Evolutionary conservation across 2,113 vertebrate genomes (phyloP).

Genomic region (Microcebus lehilahytsara): DNA sequence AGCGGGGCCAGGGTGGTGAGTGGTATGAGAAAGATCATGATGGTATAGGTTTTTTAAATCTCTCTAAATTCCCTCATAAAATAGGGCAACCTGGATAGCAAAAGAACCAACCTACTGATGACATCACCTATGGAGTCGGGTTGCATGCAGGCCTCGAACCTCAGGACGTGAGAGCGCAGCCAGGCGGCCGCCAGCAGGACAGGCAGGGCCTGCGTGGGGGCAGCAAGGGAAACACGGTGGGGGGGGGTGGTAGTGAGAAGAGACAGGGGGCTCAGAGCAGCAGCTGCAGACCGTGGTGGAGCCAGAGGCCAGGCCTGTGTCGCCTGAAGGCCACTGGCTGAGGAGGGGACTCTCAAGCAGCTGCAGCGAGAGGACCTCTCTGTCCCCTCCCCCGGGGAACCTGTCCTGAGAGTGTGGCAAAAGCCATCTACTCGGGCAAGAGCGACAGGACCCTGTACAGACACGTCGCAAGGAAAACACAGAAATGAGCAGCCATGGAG

Average conservation of each 20-base stretch:
- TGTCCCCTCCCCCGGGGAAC: neutral
- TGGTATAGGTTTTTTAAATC: neutral
- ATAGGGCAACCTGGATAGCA: neutral
- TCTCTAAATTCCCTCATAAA: neutral
- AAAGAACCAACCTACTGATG: neutral
- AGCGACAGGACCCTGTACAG: neutral
- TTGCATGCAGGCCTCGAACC: fast-evolving
- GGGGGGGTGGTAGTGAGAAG: neutral
- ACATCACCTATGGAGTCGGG: neutral
- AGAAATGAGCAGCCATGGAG: no score
- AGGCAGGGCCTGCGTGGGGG: fast-evolving
- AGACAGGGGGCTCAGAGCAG: neutral
- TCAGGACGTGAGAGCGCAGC: neutral
- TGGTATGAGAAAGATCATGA: neutral
- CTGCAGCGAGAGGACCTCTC: neutral
- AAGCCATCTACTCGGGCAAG: neutral
- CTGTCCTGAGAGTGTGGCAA: neutral
- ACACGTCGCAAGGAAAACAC: neutral
- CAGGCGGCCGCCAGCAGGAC: no score
- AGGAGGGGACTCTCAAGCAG: neutral
- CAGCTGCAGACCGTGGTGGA: neutral
- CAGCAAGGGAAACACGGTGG: neutral
- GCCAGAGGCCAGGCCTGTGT: neutral
- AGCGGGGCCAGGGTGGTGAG: no score
- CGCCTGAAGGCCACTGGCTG: no score